Evolutionary conservation across 1,140 invertebrate species (phyloP).

Genomic region (Pachypeltis micranthus): DNA sequence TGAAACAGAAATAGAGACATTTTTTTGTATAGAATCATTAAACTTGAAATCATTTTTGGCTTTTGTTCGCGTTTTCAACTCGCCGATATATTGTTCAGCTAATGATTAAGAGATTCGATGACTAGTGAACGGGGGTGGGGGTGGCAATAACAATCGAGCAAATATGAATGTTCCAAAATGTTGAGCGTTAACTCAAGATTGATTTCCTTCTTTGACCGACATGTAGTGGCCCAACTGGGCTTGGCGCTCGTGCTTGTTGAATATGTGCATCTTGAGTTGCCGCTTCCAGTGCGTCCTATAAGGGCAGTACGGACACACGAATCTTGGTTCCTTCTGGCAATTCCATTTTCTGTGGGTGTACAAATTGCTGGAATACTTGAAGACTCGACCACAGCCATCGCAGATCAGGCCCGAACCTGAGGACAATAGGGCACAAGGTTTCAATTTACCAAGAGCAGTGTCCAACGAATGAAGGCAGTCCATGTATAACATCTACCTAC

Average conservation of each 20-base stretch:
- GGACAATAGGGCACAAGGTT: not conserved
- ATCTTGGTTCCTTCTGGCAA: conserved; percentile 42
- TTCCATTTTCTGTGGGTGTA: conserved; percentile 41
- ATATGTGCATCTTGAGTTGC: conserved; percentile 37
- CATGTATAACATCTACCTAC: not conserved
- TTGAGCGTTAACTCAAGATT: too few species aligned
- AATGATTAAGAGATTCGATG: too few species aligned
- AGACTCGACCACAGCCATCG: not conserved
- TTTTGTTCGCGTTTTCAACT: too few species aligned
- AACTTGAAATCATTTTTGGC: too few species aligned
- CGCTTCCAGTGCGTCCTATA: conserved; percentile 39
- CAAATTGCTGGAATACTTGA: conserved; percentile 24
- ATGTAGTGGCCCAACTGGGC: not conserved
- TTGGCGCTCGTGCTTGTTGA: conserved; percentile 30
- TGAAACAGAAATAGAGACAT: too few species aligned
- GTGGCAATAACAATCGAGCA: too few species aligned
- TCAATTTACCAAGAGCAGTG: not conserved
- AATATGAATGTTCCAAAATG: too few species aligned
- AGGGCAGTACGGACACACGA: conserved; percentile 40
- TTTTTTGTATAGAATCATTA: too few species aligned
- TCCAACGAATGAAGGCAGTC: not conserved
- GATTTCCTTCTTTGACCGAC: not conserved
- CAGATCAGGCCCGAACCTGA: not conserved
- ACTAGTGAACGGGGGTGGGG: too few species aligned
- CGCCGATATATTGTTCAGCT: too few species aligned